Base-by-base conservation (phyloP, 2,113 vertebrate genomes). In the Psilopsiagon aymara region DNA sequence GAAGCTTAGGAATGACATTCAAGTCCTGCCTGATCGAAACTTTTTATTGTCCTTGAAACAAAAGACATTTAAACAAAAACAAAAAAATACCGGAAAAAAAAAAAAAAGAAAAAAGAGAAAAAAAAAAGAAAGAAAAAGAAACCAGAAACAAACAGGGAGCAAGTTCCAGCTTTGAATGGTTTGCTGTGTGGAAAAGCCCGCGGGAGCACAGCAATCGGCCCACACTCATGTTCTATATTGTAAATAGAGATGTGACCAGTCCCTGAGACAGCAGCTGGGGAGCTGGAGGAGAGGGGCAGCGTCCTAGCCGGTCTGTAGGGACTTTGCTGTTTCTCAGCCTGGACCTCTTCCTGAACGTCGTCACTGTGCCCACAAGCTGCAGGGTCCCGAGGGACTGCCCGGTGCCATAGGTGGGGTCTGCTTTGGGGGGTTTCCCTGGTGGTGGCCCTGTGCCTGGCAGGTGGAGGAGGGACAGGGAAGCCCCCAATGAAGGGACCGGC, bases 1-100 rank as follows among this genome's bases (percentile, higher is more conserved):
- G 96, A 98, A 96, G 85, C 96, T 97, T 97, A 97, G 97, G 97
- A 98, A 98, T 98, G 97, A 98, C 96, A 82, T 97, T 98, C 96
- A 92, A 97, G 97, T 97, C 97, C 97, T 98, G 97, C 97, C 97
- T 97, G 97, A 98, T 97, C 8, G 29, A 95, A 97, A 97, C 94
- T 97, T 97, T 97, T 96, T 97, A 95, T 96, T 96, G 97, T 98
- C 97, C 96, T 97, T 95, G 95, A 96, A 97, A 95, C 84, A 87
- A 94, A 86, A 97, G 94, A 97, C 92, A 0, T 96, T 97, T 85
- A 92, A 97, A 90, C 37, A 86, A 86, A 84, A 87, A 82, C 17
- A 76, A 41, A 84, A 82, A 33, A 37, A 67, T 18, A 49, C 51
- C 7, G 21, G 21, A 10, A 51, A 51, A 25, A 51, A 49, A 10